phyloP scores from a whole-genome alignment of 2,113 vertebrate genomes.

The Crotalus tigris region DNA sequence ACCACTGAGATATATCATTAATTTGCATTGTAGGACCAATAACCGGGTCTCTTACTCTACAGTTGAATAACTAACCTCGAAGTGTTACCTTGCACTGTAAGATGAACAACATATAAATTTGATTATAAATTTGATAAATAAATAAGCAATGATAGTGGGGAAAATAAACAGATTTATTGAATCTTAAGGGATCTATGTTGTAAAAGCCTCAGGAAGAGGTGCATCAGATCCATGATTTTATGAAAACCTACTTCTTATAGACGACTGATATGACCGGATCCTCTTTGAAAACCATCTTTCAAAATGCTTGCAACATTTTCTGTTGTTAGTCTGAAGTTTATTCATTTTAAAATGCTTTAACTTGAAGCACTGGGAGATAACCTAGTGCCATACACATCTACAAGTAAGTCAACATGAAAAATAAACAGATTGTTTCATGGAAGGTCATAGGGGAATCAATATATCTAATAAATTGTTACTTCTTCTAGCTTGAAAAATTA shows the following conservation, averaged over 20 bases:
- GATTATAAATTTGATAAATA: not conserved
- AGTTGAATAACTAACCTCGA: not conserved
- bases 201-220: not conserved
- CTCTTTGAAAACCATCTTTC: not conserved
- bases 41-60: not conserved
- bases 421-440: not conserved
- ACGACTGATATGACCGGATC: not conserved
- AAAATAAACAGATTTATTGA: not conserved
- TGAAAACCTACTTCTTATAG: not conserved
- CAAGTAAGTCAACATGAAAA: not conserved
- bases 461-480: constrained; percentile 19
- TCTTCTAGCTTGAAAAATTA: constrained; percentile 17
- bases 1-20: not conserved
- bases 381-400: not conserved
- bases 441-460: not conserved
- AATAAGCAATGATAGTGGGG: not conserved
- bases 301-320: not conserved
- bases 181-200: not conserved
- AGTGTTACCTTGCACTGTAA: not conserved
- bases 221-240: not conserved
- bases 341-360: constrained; percentile 1
- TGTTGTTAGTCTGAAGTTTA: not conserved
- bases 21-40: not conserved
- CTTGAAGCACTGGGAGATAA: constrained; percentile 7
- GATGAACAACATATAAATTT: not conserved